Base-by-base conservation (phyloP, 2,113 vertebrate species). In the Bagarius yarrelli region DNA sequence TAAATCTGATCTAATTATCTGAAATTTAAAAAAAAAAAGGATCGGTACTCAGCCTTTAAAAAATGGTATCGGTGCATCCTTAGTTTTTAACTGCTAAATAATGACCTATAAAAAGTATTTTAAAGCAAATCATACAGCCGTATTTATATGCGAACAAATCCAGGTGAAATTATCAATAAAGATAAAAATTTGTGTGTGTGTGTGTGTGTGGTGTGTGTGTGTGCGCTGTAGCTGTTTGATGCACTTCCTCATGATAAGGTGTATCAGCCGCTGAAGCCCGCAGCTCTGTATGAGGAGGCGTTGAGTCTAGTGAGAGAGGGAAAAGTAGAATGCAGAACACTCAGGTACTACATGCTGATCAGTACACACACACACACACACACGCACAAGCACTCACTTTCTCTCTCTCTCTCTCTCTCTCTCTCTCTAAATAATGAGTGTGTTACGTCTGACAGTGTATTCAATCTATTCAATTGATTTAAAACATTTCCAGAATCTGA, bases 261-360 rank as follows among this genome's bases (percentile, higher is more conserved):
- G 0, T 92, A 94, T 89, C 95, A 93, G 59, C 93, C 94, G 0
- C 92, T 95, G 5, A 96, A 91, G 84, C 95, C 95, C 0, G 95
- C 94, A 0, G 96, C 95, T 0, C 94, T 97, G 0, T 99, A 99
- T 0, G 95, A 97, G 85, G 97, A 98, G 85, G 97, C 96, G 25
- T 84, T 97, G 87, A 89, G 87, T 85, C 82, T 95, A 61, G 97
- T 95, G 63, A 93, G 89, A 47, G 95, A 95, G 23, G 94, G 91
- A 15, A 91, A 87, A 27, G 95, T 99, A 1, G 72, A 86, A 0
- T 99, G 94, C 87, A 92, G 98, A 84, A 95, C 95, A 0, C 87
- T 95, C 81, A 95, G 98, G 98, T 98, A 91, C 78, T 25, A 50
- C 13, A 66, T 47, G 18, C 30, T 71, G 19, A 50, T 40, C 27